phyloP scores from a whole-genome alignment of 2,113 vertebrate species.

The Cariama cristata region DNA sequence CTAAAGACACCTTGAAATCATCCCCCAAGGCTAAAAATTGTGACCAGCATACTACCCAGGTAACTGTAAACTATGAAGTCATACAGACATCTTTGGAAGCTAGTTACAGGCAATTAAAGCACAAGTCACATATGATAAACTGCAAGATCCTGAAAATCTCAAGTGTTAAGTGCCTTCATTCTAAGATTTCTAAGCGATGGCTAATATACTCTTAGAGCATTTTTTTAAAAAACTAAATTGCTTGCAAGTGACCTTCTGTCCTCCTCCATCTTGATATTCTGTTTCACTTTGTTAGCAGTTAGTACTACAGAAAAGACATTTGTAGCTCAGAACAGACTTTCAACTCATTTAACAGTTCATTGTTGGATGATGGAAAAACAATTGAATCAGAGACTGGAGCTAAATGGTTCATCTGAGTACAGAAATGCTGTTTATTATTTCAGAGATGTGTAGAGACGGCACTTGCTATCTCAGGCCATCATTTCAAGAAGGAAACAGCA shows the following conservation, averaged over 20 bases:
- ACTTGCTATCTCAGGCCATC: background rate
- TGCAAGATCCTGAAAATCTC: background rate
- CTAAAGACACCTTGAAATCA: background rate
- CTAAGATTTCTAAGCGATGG: background rate
- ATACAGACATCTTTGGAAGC: background rate
- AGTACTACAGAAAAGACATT: background rate
- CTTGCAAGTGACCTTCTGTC: background rate
- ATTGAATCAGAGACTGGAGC: background rate
- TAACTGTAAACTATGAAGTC: background rate
- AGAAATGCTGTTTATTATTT: background rate
- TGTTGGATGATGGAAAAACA: constrained; percentile 2
- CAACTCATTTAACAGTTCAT: constrained; percentile 15
- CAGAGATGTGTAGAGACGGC: background rate
- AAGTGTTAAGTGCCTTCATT: background rate
- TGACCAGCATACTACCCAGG: background rate
- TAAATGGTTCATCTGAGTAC: background rate
- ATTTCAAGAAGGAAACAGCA: background rate
- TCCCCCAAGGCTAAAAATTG: background rate
- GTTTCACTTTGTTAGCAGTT: background rate
- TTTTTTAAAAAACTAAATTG: background rate
- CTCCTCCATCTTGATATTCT: background rate
- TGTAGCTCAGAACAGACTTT: constrained; percentile 12
- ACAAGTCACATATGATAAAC: background rate
- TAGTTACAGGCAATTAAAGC: background rate
- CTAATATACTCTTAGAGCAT: background rate